phyloP scores from a whole-genome alignment of 2,797 vertebrate species.

The Pangasius krempfi region DNA sequence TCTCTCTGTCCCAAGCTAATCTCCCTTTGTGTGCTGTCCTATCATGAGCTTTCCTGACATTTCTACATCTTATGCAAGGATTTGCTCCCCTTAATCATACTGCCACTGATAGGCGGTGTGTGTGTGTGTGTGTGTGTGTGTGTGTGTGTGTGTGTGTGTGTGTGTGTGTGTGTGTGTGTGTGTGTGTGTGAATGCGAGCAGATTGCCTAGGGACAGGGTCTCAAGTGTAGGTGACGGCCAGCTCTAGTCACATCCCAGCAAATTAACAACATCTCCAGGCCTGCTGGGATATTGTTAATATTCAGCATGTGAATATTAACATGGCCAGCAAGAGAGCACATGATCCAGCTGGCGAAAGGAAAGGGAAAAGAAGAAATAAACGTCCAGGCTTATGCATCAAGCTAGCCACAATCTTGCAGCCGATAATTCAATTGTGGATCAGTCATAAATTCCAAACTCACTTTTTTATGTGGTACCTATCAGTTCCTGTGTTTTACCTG shows the following conservation, averaged over 20 bases:
- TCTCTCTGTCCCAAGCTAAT: constrained; percentile 32
- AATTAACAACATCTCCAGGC: constrained; percentile 25
- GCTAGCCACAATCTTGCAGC: background rate
- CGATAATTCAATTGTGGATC: background rate
- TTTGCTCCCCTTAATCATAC: constrained; percentile 49
- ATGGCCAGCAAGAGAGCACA: background rate
- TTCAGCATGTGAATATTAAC: constrained; percentile 26
- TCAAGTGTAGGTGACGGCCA: constrained; percentile 27
- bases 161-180: background rate
- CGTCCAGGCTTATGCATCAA: background rate
- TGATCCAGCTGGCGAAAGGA: background rate
- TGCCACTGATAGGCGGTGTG: background rate
- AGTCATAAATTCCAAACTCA: background rate
- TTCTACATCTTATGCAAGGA: constrained; percentile 46
- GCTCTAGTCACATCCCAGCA: background rate
- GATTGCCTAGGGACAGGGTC: constrained; percentile 2
- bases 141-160: background rate
- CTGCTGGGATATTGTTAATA: constrained; percentile 25
- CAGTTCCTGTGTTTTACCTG: background rate
- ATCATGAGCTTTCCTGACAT: constrained; percentile 47
- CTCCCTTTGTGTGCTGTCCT: constrained; percentile 37
- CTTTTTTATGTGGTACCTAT: background rate
- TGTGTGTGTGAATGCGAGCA: background rate
- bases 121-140: background rate
- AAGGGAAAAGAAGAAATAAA: background rate